phyloP scores from a whole-genome alignment of 2,797 vertebrate species.

The Xenops minutus region DNA sequence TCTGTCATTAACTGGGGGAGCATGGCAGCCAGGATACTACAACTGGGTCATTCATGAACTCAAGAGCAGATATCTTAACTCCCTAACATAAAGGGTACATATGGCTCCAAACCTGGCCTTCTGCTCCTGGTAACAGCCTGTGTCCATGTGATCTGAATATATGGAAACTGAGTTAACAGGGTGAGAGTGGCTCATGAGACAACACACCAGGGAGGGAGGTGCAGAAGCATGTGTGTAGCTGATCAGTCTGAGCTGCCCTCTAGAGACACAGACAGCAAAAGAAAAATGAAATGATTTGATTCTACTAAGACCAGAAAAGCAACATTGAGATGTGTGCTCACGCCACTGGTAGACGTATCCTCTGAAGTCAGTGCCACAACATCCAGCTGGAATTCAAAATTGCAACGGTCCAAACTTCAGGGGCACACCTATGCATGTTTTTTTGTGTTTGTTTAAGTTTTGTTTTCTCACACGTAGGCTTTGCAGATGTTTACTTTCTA shows the following conservation, averaged over 20 bases:
- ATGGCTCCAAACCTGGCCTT: background rate
- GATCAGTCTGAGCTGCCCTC: background rate
- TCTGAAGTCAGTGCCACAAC: background rate
- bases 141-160: background rate
- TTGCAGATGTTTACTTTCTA: background rate
- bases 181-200: background rate
- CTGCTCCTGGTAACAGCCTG: background rate
- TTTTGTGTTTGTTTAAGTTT: background rate
- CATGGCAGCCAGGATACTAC: background rate
- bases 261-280: background rate
- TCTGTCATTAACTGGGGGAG: background rate
- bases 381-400: background rate
- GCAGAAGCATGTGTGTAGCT: background rate
- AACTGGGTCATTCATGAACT: background rate
- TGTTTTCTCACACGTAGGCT: background rate
- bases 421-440: rapidly evolving
- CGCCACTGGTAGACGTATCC: background rate
- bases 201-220: background rate
- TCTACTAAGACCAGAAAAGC: background rate
- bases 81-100: background rate
- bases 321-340: background rate
- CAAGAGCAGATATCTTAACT: background rate
- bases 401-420: background rate
- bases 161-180: background rate
- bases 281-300: background rate